Evolutionary conservation across 2,113 vertebrate genomes (phyloP).

Genomic region (Chrysemys picta): DNA sequence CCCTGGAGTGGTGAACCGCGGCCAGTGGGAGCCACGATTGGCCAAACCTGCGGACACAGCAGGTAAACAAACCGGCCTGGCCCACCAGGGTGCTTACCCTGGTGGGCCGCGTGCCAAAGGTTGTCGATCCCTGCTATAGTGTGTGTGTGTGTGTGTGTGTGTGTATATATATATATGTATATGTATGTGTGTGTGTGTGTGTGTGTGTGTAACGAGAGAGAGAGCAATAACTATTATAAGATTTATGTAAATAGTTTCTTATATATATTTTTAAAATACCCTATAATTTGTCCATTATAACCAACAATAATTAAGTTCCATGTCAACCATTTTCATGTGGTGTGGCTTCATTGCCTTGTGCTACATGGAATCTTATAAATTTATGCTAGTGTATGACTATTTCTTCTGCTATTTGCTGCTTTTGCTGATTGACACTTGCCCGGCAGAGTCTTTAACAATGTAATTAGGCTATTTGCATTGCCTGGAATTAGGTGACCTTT

Average conservation of each 20-base stretch:
- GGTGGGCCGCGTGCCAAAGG: too few species aligned
- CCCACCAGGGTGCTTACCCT: too few species aligned
- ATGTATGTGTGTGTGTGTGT: not conserved
- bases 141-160: not conserved
- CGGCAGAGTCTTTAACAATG: conserved; percentile 75
- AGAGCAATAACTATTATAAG: conserved; percentile 49
- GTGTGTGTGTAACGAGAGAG: not conserved
- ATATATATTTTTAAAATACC: conserved; percentile 24
- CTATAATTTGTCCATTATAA: conserved; percentile 27
- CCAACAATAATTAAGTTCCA: conserved; percentile 42
- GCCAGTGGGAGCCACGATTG: too few species aligned
- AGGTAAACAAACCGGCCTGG: too few species aligned
- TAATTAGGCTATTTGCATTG: conserved; percentile 89
- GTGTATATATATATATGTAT: not conserved
- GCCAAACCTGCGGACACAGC: too few species aligned
- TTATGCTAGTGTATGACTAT: conserved; percentile 30
- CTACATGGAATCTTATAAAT: conserved; percentile 21
- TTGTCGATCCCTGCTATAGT: too few species aligned
- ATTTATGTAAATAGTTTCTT: conserved; percentile 42
- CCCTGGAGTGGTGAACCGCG: too few species aligned
- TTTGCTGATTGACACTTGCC: conserved; percentile 83
- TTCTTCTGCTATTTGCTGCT: conserved; percentile 56
- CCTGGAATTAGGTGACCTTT: conserved; percentile 87
- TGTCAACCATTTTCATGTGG: conserved; percentile 35
- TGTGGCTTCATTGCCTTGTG: conserved; percentile 22